A percentile compares a stretch with the other conserved stretches of the same genome.
These are phyloP conservation scores for Bombus turneri DNA, from an alignment of 1,140 invertebrate species.

Conservation along the genomic window DNA sequence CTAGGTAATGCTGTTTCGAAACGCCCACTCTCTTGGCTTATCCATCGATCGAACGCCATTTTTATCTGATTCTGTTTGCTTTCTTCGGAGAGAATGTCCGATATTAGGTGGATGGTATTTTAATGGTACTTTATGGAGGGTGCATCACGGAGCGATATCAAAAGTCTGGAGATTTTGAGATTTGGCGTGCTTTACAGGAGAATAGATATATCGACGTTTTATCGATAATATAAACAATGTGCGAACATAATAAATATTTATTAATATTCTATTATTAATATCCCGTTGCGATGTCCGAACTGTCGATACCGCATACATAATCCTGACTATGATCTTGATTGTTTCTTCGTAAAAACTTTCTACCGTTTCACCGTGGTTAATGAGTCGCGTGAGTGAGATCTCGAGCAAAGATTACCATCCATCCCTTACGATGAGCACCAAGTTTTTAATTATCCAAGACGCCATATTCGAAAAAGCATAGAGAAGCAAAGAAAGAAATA, in stretches of 20 bases:
- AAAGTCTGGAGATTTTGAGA: not conserved
- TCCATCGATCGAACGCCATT: not conserved
- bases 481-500: not conserved
- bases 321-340: not conserved
- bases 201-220: not conserved
- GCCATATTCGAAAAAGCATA: too few relatives aligned
- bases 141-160: not conserved
- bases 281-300: not conserved
- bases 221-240: too few relatives aligned
- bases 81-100: not conserved
- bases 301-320: too few relatives aligned
- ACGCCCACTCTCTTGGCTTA: not conserved
- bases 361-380: not conserved
- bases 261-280: too few relatives aligned
- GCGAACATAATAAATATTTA: too few relatives aligned
- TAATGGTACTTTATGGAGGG: not conserved
- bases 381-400: not conserved
- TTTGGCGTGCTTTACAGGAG: not conserved
- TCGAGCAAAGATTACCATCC: not conserved
- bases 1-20: not conserved
- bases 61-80: slow-evolving; percentile 5
- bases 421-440: accelerated
- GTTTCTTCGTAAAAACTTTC: not conserved
- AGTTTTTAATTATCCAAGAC: too few relatives aligned
- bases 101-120: not conserved